phyloP scores from a whole-genome alignment of 2,113 vertebrate species.

The Oceanites oceanicus region DNA sequence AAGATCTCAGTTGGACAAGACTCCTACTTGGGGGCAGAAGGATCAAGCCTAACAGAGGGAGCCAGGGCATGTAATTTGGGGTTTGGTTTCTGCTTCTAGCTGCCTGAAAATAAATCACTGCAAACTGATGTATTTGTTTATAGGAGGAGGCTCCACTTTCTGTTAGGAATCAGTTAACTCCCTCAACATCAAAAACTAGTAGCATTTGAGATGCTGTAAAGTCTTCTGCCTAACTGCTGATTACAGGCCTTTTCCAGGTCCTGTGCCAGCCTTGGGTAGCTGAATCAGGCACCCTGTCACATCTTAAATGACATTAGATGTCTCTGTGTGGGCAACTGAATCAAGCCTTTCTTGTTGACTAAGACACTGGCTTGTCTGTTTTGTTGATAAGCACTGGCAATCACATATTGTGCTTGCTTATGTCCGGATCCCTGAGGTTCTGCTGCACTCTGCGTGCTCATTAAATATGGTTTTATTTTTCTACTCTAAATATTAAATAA shows the following conservation, averaged over 20 bases:
- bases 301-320: neutral
- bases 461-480: neutral
- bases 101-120: neutral
- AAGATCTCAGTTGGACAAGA: neutral
- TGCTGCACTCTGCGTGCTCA: neutral
- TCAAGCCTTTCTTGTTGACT: neutral
- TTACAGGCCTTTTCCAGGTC: neutral
- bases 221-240: neutral
- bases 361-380: neutral
- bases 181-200: neutral
- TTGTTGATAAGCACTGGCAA: neutral
- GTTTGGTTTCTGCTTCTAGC: neutral
- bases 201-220: neutral
- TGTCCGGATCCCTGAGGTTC: neutral
- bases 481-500: neutral
- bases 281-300: neutral
- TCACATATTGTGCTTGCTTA: neutral
- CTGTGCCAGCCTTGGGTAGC: neutral
- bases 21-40: neutral
- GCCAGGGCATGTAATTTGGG: neutral
- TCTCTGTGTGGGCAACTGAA: neutral
- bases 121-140: neutral
- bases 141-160: neutral
- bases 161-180: neutral
- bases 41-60: neutral